Base-by-base conservation (phyloP, 2,113 vertebrate genomes). In the Tauraco erythrolophus region DNA sequence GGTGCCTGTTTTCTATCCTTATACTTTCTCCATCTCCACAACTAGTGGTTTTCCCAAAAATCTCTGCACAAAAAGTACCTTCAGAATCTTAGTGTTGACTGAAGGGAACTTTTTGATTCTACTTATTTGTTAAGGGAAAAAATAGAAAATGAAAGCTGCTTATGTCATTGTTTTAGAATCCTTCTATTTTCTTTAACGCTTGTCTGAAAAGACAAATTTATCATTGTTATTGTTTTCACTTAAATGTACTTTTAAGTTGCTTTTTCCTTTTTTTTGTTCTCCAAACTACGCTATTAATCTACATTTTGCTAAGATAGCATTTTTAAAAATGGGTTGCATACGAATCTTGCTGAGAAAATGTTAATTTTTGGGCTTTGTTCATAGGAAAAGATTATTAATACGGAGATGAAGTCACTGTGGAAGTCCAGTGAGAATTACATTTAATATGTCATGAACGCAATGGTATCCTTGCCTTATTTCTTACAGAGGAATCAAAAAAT, bases 381-480 rank as follows among this genome's bases (percentile, higher is more conserved):
- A 18, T 84, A 91, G 28, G 58, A 96, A 95, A 96, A 84, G 11
- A 80, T 96, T 96, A 86, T 95, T 97, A 89, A 84, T 89, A 85
- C 17, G 19, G 27, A 95, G 78, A 94, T 97, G 41, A 95, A 84
- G 61, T 84, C 61, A 79, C 46, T 94, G 18, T 80, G 43, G 18
- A 75, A 96, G n/a, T 92, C 76, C 60, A 88, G 22, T 90, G 68
- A 97, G 57, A 98, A 96, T 92, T 93, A 89, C 69, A 86, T 92
- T 80, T 70, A 89, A 60, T 84, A 65, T 89, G 74, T 80, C 57
- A 62, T 92, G 75, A 97, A 94, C 95, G 41, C 65, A 93, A 51
- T 88, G 92, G 96, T 95, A 66, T 45, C 2, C 94, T 97, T 97
- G 31, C 81, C n/a, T 89, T 95, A 45, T 88, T 96, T 96, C 72